Percentiles rank a stretch among this genome's conserved stretches.
These are phyloP conservation scores for Cerastis rubricosa DNA, from an alignment of 2,888 invertebrate genomes.

Conservation along the genomic window DNA sequence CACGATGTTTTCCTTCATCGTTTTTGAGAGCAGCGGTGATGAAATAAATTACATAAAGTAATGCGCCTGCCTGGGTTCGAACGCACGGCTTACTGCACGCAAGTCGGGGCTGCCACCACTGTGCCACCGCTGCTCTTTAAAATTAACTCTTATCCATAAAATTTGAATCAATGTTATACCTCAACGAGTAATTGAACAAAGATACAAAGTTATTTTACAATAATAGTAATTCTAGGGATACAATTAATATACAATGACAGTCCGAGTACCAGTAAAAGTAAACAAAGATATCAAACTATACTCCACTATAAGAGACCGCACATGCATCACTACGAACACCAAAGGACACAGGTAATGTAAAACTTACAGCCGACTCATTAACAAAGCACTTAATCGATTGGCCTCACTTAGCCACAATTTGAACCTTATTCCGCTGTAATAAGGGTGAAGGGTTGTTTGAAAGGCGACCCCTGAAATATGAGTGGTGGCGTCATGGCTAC, in stretches of 20 bases:
- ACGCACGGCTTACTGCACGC: too few species aligned
- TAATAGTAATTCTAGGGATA: not conserved
- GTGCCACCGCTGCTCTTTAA: too few species aligned
- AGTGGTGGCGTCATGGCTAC: constrained; percentile 86
- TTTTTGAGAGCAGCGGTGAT: too few species aligned
- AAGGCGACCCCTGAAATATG: constrained; percentile 84
- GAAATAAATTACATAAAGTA: too few species aligned
- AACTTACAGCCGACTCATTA: constrained; percentile 72
- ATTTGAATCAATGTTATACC: not conserved
- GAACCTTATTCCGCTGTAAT: constrained; percentile 71
- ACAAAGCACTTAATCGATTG: constrained; percentile 86
- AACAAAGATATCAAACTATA: constrained; percentile 15
- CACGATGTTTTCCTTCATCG: too few species aligned
- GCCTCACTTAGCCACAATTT: constrained; percentile 73
- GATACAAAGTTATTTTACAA: not conserved
- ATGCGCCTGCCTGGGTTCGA: too few species aligned
- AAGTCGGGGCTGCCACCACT: too few species aligned
- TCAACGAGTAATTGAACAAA: not conserved
- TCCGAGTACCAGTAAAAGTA: not conserved
- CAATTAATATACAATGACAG: too few species aligned
- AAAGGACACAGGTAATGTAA: constrained; percentile 65
- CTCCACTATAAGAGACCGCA: not conserved
- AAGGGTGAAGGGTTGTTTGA: constrained; percentile 67
- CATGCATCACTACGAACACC: constrained; percentile 52
- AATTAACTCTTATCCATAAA: too few species aligned